Conservation (phyloP, 2,888 invertebrate genomes). For the Phengaris arion region DNA sequence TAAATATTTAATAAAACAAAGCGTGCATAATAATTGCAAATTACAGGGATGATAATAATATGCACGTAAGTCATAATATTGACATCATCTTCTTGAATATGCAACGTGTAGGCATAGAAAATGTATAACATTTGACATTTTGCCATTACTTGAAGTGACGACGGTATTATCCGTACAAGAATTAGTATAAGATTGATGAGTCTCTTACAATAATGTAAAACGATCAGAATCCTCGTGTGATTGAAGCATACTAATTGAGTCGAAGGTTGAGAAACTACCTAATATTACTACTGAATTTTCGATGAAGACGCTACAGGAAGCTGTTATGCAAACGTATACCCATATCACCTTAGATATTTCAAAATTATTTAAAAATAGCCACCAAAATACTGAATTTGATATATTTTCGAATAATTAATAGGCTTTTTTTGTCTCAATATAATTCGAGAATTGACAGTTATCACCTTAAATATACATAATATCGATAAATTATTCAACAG, state of each 20-base stretch:
- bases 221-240: slow-evolving; percentile 42
- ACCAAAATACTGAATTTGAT: neutral
- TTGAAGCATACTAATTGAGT: slow-evolving; percentile 42
- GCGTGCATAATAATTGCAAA: slow-evolving; percentile 23
- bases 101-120: slow-evolving; percentile 24
- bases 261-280: slow-evolving; percentile 38
- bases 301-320: neutral
- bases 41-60: slow-evolving; percentile 15
- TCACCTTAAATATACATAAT: neutral
- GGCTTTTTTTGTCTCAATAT: neutral
- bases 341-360: neutral
- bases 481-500: slow-evolving; percentile 2
- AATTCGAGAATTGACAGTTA: neutral
- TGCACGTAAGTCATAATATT: neutral
- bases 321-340: slow-evolving; percentile 6
- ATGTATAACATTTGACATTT: slow-evolving; percentile 30
- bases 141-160: slow-evolving; percentile 7
- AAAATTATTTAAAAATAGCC: slow-evolving; percentile 2
- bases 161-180: slow-evolving; percentile 39
- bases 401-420: slow-evolving; percentile 8
- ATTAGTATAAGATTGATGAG: slow-evolving; percentile 44
- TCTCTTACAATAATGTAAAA: slow-evolving; percentile 40
- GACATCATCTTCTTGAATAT: slow-evolving; percentile 13
- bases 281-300: slow-evolving; percentile 29
- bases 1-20: neutral